These are phyloP conservation scores for Acromyrmex echinatior DNA, from an alignment of 1,140 invertebrate species.

Conservation along the genomic window DNA sequence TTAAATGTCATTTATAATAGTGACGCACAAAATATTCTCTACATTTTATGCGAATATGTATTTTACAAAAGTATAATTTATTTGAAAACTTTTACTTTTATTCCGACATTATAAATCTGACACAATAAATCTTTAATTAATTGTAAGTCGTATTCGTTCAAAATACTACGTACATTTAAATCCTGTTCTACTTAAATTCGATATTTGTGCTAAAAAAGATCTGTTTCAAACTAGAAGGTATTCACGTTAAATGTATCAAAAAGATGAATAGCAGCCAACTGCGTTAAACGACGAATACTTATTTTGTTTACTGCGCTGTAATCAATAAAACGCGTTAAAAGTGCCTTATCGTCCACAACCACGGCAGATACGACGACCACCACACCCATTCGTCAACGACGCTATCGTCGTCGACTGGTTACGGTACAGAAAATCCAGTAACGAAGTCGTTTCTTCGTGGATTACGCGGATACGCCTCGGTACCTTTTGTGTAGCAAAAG, in stretches of 20 bases:
- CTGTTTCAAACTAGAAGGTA: background rate
- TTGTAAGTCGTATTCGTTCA: background rate
- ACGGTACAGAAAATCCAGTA: constrained; percentile 67
- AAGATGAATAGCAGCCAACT: background rate
- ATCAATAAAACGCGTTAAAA: constrained; percentile 51
- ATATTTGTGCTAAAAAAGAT: background rate
- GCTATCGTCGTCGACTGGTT: constrained; percentile 41
- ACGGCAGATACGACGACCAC: constrained; percentile 17
- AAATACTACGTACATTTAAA: background rate
- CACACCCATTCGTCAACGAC: constrained; percentile 28
- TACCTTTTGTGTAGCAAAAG: constrained; percentile 50
- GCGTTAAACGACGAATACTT: background rate
- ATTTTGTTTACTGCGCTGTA: constrained; percentile 34
- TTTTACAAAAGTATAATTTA: background rate
- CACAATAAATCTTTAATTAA: background rate
- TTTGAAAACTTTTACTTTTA: background rate
- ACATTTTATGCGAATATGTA: background rate
- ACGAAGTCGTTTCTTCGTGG: constrained; percentile 69
- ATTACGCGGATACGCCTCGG: constrained; percentile 61
- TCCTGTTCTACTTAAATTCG: background rate
- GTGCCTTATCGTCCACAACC: constrained; percentile 35
- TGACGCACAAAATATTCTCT: background rate
- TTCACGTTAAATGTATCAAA: background rate
- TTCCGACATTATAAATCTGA: background rate
- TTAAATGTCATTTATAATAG: background rate